These are phyloP conservation scores for Bursaphelenchus okinawaensis DNA, from an alignment of 2,888 invertebrate genomes.

Conservation along the genomic window DNA sequence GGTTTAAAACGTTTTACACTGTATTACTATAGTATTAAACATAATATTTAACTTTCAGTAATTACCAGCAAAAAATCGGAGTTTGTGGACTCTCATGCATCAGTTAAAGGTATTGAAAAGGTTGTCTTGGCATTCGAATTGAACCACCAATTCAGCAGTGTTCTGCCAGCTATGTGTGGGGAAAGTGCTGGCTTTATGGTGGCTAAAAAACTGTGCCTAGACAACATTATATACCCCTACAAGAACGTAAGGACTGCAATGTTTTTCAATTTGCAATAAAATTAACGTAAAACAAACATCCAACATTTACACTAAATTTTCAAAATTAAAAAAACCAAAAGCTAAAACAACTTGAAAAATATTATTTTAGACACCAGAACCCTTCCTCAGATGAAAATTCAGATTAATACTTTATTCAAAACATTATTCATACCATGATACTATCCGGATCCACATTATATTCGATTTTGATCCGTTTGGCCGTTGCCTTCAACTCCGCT, in stretches of 20 bases:
- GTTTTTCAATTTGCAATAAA: too few relatives aligned
- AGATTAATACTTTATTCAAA: neutral
- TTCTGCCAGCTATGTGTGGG: neutral
- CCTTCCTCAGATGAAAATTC: neutral
- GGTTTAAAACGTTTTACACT: too few relatives aligned
- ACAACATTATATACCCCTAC: neutral
- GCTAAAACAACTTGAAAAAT: too few relatives aligned
- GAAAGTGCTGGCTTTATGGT: neutral
- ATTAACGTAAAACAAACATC: too few relatives aligned
- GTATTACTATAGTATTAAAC: too few relatives aligned
- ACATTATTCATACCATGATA: neutral
- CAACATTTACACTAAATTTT: too few relatives aligned
- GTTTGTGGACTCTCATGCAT: constrained; percentile 1
- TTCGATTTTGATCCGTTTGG: neutral
- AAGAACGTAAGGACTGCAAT: neutral
- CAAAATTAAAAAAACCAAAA: too few relatives aligned
- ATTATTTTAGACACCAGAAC: neutral
- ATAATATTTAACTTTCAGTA: constrained; percentile 7
- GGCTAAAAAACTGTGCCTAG: neutral
- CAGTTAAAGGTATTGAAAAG: constrained; percentile 10
- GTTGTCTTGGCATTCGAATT: neutral
- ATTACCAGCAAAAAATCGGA: constrained; percentile 17
- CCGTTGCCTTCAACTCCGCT: constrained; percentile 16
- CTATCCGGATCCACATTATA: neutral
- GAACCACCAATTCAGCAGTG: neutral